Evolutionary conservation across 1,140 invertebrate species (phyloP).

Genomic region (Asbolus verrucosus): DNA sequence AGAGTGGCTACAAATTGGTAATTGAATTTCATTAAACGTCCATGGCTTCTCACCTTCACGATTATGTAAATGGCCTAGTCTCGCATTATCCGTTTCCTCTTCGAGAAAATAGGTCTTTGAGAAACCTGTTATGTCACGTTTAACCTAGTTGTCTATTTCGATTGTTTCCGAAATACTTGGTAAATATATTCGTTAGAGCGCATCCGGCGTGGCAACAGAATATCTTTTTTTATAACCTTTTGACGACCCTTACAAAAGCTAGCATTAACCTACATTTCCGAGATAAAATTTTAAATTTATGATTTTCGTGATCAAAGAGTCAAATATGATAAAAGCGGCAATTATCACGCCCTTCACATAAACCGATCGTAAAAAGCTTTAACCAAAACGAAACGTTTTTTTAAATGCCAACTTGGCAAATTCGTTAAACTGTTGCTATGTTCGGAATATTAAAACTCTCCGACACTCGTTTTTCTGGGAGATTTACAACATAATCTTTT

Average conservation of each 20-base stretch:
- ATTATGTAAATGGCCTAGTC: no score
- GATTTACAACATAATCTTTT: background rate
- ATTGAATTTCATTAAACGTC: background rate
- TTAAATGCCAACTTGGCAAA: no score
- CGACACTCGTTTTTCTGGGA: no score
- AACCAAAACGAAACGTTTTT: no score
- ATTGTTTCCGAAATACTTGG: background rate
- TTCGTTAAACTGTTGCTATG: no score
- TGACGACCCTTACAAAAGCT: background rate
- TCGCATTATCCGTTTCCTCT: background rate
- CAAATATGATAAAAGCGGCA: background rate
- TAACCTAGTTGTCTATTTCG: constrained; percentile 23
- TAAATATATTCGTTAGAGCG: background rate
- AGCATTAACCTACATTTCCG: no score
- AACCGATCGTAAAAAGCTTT: no score
- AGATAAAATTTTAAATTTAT: background rate
- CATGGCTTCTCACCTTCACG: background rate
- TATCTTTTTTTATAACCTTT: background rate
- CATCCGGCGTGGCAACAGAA: no score
- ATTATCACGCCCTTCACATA: no score
- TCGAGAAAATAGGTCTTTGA: constrained; percentile 11
- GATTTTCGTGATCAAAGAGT: background rate
- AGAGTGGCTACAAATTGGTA: background rate
- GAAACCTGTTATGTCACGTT: constrained; percentile 25
- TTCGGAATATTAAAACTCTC: no score